Conservation (phyloP, 1,140 invertebrate species). For the Trissolcus basalis region DNA sequence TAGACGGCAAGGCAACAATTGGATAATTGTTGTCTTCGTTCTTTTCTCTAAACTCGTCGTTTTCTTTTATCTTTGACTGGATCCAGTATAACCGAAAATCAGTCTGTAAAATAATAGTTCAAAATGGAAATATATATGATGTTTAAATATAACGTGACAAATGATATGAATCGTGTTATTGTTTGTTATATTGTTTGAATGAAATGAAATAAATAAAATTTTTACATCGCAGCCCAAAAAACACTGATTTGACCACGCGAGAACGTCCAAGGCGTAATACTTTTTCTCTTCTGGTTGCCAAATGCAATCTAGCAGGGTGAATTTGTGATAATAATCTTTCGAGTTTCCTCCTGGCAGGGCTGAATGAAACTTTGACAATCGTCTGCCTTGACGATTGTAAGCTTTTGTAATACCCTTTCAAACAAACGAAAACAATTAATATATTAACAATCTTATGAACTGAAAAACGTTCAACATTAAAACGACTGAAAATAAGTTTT, state of each 20-base stretch:
- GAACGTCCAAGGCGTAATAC: constrained; percentile 87
- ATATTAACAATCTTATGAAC: too few species aligned
- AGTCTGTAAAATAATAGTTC: constrained; percentile 75
- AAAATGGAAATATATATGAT: too few species aligned
- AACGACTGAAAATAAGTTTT: too few species aligned
- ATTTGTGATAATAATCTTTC: constrained; percentile 65
- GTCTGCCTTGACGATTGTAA: constrained; percentile 83
- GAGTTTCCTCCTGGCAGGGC: constrained; percentile 85
- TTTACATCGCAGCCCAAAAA: constrained; percentile 87
- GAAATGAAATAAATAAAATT: constrained; percentile 12
- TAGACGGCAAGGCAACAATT: constrained; percentile 75
- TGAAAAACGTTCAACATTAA: too few species aligned
- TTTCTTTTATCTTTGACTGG: constrained; percentile 81
- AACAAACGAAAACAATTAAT: constrained; percentile 60
- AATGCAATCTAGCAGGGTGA: constrained; percentile 88
- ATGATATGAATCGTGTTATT: too few species aligned
- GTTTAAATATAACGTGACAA: too few species aligned
- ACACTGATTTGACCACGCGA: constrained; percentile 87
- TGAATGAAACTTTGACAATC: constrained; percentile 79
- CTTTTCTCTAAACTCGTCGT: constrained; percentile 68
- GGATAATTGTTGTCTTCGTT: constrained; percentile 76
- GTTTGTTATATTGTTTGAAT: neutral
- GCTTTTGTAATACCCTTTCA: constrained; percentile 83
- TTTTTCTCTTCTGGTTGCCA: constrained; percentile 80
- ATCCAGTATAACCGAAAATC: constrained; percentile 88